phyloP scores from a whole-genome alignment of 2,888 invertebrate species.

The Campoletis raptor region DNA sequence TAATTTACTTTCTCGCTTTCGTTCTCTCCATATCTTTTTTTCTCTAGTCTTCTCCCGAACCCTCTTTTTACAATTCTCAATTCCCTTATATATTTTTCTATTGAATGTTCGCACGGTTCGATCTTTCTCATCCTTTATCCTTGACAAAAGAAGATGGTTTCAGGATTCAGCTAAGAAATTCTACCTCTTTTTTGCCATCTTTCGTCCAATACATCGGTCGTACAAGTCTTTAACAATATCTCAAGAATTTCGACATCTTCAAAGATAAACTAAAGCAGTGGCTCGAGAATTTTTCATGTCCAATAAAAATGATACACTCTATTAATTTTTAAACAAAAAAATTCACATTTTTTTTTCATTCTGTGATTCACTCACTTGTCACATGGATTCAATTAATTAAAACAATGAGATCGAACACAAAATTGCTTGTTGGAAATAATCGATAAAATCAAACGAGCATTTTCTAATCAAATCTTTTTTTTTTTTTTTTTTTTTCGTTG shows the following conservation, averaged over 20 bases:
- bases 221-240: background rate
- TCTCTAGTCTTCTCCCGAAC: constrained; percentile 30
- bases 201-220: background rate
- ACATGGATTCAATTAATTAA: background rate
- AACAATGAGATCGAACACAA: background rate
- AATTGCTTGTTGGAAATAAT: background rate
- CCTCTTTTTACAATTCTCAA: constrained; percentile 39
- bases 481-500: constrained; percentile 9
- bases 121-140: constrained; percentile 41
- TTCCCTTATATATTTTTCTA: constrained; percentile 39
- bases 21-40: constrained; percentile 28
- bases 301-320: background rate
- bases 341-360: background rate
- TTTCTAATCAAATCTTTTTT: constrained; percentile 16
- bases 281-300: background rate
- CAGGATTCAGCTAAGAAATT: constrained; percentile 25
- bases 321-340: background rate
- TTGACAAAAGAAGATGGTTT: constrained; percentile 41
- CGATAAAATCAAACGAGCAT: background rate
- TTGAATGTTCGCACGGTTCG: constrained; percentile 30
- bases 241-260: background rate
- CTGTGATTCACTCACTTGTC: background rate
- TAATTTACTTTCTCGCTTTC: constrained; percentile 44
- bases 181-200: constrained; percentile 35
- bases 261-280: background rate